Conservation (phyloP, 2,797 vertebrate species). For the Chaunax sp. region DNA sequence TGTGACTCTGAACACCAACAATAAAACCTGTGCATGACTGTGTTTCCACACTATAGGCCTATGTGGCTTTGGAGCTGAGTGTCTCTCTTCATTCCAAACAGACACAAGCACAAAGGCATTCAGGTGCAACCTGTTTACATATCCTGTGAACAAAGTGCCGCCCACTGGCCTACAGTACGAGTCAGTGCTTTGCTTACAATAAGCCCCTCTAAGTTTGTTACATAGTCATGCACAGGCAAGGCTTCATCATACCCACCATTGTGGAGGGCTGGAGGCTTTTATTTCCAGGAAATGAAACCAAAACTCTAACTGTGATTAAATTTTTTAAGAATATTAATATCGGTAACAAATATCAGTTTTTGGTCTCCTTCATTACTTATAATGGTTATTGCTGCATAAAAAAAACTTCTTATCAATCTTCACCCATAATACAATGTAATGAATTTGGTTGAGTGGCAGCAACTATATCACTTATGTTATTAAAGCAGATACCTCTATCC, state of each 20-base stretch:
- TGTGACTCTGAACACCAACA: conserved; percentile 11
- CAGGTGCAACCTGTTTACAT: conserved; percentile 35
- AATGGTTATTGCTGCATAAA: too few species aligned
- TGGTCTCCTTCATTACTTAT: too few species aligned
- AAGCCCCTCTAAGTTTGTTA: conserved; percentile 1
- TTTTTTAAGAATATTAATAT: too few species aligned
- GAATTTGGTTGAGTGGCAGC: too few species aligned
- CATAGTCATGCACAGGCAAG: background rate
- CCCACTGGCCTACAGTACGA: background rate
- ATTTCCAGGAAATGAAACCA: too few species aligned
- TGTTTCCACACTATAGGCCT: conserved; percentile 27
- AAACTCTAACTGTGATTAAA: too few species aligned
- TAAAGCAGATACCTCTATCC: too few species aligned
- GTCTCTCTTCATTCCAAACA: conserved; percentile 32
- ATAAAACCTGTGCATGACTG: background rate
- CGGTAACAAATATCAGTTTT: too few species aligned
- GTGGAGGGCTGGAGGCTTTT: too few species aligned
- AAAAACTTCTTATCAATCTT: too few species aligned
- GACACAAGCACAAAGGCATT: conserved; percentile 28
- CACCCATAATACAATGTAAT: too few species aligned
- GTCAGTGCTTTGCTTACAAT: background rate
- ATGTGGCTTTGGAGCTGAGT: conserved; percentile 18
- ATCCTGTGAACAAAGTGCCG: conserved; percentile 8
- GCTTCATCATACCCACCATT: background rate
- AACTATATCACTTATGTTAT: too few species aligned